Percentiles rank a stretch among this genome's conserved stretches.
phyloP scores from a whole-genome alignment of 1,140 invertebrate species.

The Panulirus ornatus region DNA sequence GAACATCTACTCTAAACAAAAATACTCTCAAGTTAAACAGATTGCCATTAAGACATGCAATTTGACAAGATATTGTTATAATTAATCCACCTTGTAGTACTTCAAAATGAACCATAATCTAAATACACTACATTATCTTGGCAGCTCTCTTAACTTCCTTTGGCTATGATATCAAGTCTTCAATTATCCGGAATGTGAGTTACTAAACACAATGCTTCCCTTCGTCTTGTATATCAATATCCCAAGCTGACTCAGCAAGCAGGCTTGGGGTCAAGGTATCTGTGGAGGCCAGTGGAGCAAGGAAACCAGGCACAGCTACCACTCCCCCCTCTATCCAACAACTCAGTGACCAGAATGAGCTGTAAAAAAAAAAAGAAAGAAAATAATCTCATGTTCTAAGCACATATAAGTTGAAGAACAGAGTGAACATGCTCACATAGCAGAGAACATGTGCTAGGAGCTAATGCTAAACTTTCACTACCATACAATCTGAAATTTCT shows the following conservation, averaged over 20 bases:
- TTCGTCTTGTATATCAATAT: background rate
- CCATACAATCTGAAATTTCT: too few species aligned
- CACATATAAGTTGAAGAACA: too few species aligned
- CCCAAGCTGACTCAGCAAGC: constrained; percentile 2
- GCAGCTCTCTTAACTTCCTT: constrained; percentile 5
- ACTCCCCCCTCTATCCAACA: constrained; percentile 26
- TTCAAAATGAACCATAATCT: background rate
- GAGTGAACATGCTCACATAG: too few species aligned
- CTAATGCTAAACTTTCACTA: too few species aligned
- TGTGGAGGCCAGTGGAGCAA: constrained; percentile 20
- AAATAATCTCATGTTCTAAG: too few species aligned
- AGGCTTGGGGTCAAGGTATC: constrained; percentile 20
- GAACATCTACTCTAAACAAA: background rate
- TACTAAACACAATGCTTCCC: background rate
- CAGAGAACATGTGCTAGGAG: too few species aligned
- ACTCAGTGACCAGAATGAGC: constrained; percentile 34
- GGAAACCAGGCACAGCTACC: constrained; percentile 8
- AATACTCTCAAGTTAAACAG: background rate
- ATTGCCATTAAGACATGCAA: constrained; percentile 12
- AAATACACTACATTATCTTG: background rate
- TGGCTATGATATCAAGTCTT: background rate
- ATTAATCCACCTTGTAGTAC: background rate
- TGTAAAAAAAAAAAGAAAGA: background rate
- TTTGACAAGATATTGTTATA: background rate
- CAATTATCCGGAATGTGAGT: background rate